Base-by-base conservation (phyloP, 2,113 vertebrate genomes). In the Sapayoa aenigma region DNA sequence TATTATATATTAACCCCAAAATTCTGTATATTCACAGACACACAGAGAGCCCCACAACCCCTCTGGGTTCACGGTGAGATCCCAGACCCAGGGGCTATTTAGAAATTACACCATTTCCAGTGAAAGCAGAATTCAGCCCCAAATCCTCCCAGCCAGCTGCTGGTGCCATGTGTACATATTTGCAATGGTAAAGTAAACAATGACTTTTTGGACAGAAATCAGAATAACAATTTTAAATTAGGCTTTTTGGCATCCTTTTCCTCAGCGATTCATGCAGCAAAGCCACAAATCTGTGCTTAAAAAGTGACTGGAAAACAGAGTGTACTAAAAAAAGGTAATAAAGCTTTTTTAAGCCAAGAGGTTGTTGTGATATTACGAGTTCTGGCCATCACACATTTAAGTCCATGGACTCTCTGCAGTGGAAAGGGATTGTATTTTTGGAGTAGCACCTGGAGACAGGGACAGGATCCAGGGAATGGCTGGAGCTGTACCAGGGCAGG, bases 391-490 rank as follows among this genome's bases (percentile, higher is more conserved):
- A 6, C 9, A 11, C 9, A 2, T 24, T 8, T 12, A 15, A 7
- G 6, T 27, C 35, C 8, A 1, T 2, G 52, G 76, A 22, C 44
- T 44, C 53, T 39, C 15, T 31, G 14, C 47, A 22, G 71, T 1
- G 17, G 12, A 9, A 4, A 30, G 24, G 58, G 6, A 2, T 0
- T 8, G 56, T 10, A 1, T 17, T 46, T 22, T 0, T 18, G 58
- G 0, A 37, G 58, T 2, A 79, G n/a, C 37, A 35, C 27, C 56
- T 58, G 66, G 49, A 75, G 47, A n/a, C 2, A 1, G 17, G 37
- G 33, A 58, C 33, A 58, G 56, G 4, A 4, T 20, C 56, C 56
- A 58, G 22, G 56, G 33, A 58, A 58, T 3, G 56, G 33, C 33
- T 24, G 33, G 33, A 58, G 56, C 22, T 58, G 56, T 23, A 21